Evolutionary conservation across 2,797 vertebrate genomes (phyloP).

Genomic region (Lateolabrax maculatus): DNA sequence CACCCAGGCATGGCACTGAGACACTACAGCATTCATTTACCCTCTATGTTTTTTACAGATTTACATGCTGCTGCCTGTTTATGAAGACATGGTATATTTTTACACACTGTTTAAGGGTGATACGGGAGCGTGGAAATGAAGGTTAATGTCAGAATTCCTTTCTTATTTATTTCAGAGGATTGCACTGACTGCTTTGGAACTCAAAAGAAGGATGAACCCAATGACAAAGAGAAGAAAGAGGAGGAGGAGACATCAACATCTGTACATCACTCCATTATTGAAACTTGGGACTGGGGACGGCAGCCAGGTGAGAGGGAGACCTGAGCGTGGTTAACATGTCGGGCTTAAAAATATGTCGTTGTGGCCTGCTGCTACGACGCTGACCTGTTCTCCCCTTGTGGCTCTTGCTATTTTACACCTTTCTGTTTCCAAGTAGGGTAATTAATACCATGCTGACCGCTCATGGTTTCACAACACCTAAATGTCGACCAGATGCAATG

Average conservation of each 20-base stretch:
- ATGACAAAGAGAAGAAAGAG: slow-evolving; percentile 97
- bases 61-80: not conserved
- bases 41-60: not conserved
- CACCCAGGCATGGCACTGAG: slow-evolving; percentile 83
- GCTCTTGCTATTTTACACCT: slow-evolving; percentile 31
- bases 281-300: slow-evolving; percentile 98
- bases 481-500: slow-evolving; percentile 64
- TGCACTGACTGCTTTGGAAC: slow-evolving; percentile 89
- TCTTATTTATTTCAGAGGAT: slow-evolving; percentile 86
- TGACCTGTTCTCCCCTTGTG: not conserved
- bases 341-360: not conserved
- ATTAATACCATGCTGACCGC: slow-evolving; percentile 57
- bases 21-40: not conserved
- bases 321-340: not conserved
- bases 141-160: not conserved
- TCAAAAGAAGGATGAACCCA: slow-evolving; percentile 96
- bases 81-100: not conserved
- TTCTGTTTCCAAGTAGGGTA: slow-evolving; percentile 47
- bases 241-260: slow-evolving; percentile 91
- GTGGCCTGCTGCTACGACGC: not conserved
- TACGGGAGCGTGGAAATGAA: not conserved
- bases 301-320: slow-evolving; percentile 92
- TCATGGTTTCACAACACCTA: slow-evolving; percentile 66
- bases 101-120: not conserved
- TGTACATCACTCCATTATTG: slow-evolving; percentile 93